These are phyloP conservation scores for Pseudotriccus pelzelni DNA, from an alignment of 2,797 vertebrate species.

Conservation along the genomic window DNA sequence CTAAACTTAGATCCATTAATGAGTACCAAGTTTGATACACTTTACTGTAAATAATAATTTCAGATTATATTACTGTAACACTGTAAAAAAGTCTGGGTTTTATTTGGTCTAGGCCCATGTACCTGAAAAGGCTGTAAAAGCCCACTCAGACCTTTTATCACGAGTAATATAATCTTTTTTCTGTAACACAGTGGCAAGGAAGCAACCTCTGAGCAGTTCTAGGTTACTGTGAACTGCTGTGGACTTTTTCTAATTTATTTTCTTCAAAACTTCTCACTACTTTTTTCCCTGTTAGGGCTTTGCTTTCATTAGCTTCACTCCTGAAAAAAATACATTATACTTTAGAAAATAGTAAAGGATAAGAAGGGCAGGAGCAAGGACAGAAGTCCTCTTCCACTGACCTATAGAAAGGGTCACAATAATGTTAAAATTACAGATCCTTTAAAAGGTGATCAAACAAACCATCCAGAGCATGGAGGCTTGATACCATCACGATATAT, in stretches of 20 bases:
- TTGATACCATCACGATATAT: conserved; percentile 2
- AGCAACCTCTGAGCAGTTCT: not conserved
- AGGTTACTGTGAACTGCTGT: not conserved
- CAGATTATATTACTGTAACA: not conserved
- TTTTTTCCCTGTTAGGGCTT: not conserved
- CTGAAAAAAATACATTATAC: not conserved
- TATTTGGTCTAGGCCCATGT: not conserved
- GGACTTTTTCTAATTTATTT: not conserved
- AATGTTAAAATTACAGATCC: not conserved
- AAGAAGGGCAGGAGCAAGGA: not conserved
- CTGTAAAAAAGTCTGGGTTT: not conserved
- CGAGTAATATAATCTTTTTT: not conserved
- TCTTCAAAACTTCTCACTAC: not conserved
- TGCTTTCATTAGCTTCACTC: not conserved
- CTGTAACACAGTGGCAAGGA: not conserved
- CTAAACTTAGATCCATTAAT: not conserved
- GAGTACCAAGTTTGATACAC: not conserved
- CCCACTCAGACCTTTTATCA: not conserved
- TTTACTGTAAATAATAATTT: not conserved
- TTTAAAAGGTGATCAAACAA: conserved; percentile 37
- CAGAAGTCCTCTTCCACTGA: not conserved
- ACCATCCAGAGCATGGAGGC: not conserved
- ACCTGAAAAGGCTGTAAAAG: not conserved
- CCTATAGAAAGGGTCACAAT: not conserved
- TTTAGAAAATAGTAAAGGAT: not conserved